Evolutionary conservation across 2,113 vertebrate species (phyloP).

Genomic region (Pagrus major): DNA sequence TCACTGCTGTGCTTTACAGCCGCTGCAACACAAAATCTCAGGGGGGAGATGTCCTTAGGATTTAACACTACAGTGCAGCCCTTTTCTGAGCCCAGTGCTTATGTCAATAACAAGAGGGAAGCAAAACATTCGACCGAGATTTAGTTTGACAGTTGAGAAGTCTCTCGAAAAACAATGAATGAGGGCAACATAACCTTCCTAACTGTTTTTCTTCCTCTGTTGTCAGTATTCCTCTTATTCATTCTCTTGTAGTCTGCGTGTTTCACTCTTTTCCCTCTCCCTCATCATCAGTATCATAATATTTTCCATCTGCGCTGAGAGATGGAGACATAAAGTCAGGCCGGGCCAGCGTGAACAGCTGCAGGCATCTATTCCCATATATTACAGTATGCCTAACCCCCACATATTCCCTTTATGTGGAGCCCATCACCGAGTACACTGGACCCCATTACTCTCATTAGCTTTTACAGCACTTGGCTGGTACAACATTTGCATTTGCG

Average conservation of each 20-base stretch:
- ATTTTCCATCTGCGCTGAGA: constrained; percentile 77
- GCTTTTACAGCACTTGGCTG: constrained; percentile 76
- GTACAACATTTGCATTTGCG: constrained; percentile 69
- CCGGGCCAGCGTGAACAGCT: constrained; percentile 71
- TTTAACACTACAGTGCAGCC: constrained; percentile 12
- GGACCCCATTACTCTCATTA: constrained; percentile 79
- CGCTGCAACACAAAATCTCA: constrained; percentile 31
- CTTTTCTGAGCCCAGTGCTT: constrained; percentile 4
- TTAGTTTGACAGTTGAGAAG: constrained; percentile 37
- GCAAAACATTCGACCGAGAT: constrained; percentile 9
- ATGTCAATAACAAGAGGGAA: constrained; percentile 24
- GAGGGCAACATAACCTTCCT: not conserved
- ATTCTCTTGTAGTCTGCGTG: constrained; percentile 15
- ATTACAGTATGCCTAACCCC: constrained; percentile 66
- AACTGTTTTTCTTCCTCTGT: constrained; percentile 9
- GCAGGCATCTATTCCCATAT: constrained; percentile 70
- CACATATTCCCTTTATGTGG: constrained; percentile 73
- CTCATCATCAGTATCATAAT: constrained; percentile 76
- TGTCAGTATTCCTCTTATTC: constrained; percentile 33
- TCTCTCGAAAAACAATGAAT: constrained; percentile 34
- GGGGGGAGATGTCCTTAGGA: constrained; percentile 20
- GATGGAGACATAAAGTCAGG: constrained; percentile 73
- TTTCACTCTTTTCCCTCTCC: constrained; percentile 42
- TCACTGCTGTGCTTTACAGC: constrained; percentile 36
- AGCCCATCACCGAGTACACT: constrained; percentile 69